Evolutionary conservation across 2,797 vertebrate genomes (phyloP), one percentile per base, ranked within the genome.

Genomic region (Dromococcyx pavoninus): DNA sequence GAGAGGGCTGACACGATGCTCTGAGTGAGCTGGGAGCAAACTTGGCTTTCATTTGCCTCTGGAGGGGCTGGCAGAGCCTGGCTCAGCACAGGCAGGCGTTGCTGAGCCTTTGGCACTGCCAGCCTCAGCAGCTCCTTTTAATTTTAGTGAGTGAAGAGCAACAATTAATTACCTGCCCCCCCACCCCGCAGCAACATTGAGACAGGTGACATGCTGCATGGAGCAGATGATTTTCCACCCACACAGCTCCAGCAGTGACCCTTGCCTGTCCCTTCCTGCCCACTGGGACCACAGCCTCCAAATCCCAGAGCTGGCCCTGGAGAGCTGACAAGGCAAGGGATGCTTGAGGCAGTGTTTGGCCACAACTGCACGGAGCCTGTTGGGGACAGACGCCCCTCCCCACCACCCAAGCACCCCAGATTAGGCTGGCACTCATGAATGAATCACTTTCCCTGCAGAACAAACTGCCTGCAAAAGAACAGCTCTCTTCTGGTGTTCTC

Each of bases 141-240:
- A 58, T 81, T 51, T 39, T 22, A 17, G 6, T 12, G 54, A 4
- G 22, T 9, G 24, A 71, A 84, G 73, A 78, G 12, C 54, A 43
- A 17, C 30, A 61, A 39, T 81, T 78, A 69, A 94, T 79, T 39
- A 46, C 11, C 28, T 2, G 2, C 44, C 13, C 61, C 37, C n/a
- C 0, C 44, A 13, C 61, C 37, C n/a, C 0, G 0, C 1, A 4
- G 64, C 0, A 0, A 22, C 70, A 57, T 11, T 4, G 14, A 60
- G 48, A 51, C 1, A 4, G 46, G 24, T 5, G 6, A n/a, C 53
- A 28, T 0, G 1, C 9, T 21, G 28, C 80, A n/a, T 0, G 0
- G 19, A 94, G 60, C 53, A 76, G 85, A 24, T 6, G 22, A 76
- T 10, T 74, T 61, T 7, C 35, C 41, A 86, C 23, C 12, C 14